Conservation (phyloP, 2,888 invertebrate genomes). For the Conops quadrifasciatus region DNA sequence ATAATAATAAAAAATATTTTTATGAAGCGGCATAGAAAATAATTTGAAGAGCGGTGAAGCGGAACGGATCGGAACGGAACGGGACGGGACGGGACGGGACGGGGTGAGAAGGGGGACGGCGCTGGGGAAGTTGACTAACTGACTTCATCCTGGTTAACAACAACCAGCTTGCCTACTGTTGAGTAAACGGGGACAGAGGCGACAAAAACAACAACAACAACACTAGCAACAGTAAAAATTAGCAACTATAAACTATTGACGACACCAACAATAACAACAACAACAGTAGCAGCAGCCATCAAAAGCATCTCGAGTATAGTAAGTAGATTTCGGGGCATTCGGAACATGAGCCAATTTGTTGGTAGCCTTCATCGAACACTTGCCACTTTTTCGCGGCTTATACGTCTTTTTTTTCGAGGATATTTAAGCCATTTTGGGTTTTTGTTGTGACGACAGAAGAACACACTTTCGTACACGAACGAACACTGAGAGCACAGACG, state of each 20-base stretch:
- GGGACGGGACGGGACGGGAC: neutral
- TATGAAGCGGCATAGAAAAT: conserved; percentile 28
- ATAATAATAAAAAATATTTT: conserved; percentile 28
- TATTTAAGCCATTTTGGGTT: neutral
- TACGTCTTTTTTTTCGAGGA: neutral
- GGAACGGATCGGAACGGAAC: no score
- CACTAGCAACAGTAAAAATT: conserved; percentile 2
- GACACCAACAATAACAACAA: neutral
- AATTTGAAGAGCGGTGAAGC: neutral
- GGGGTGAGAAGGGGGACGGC: neutral
- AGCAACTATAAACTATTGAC: neutral
- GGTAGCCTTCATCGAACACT: conserved; percentile 26
- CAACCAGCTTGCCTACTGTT: neutral
- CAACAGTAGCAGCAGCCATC: neutral
- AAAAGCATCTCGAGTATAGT: no score
- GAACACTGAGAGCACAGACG: neutral
- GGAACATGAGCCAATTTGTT: conserved; percentile 36
- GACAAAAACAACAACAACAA: conserved; percentile 5
- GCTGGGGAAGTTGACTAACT: neutral
- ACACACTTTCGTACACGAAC: neutral
- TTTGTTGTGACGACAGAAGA: conserved; percentile 1
- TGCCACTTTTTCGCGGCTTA: conserved; percentile 25
- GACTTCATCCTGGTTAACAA: neutral
- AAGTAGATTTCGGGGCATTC: neutral
- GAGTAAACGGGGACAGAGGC: neutral